phyloP scores from a whole-genome alignment of 2,888 invertebrate genomes.

The Heliothis peltigera region DNA sequence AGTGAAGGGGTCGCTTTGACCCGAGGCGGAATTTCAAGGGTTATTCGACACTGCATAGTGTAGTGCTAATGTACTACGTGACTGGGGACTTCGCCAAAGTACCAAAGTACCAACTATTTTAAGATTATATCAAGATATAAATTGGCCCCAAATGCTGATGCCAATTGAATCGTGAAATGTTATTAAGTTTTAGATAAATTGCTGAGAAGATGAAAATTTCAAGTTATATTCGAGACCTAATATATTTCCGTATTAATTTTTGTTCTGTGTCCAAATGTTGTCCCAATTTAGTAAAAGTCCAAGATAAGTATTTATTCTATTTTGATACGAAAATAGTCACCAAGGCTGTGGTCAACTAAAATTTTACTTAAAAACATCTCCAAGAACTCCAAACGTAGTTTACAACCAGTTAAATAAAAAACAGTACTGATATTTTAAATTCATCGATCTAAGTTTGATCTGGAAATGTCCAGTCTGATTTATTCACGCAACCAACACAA shows the following conservation, averaged over 20 bases:
- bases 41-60: slow-evolving; percentile 68
- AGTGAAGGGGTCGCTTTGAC: slow-evolving; percentile 72
- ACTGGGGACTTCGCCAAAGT: slow-evolving; percentile 63
- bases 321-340: too few relatives aligned
- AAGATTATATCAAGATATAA: slow-evolving; percentile 65
- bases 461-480: slow-evolving; percentile 40
- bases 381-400: not conserved
- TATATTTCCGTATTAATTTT: too few relatives aligned
- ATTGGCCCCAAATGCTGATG: slow-evolving; percentile 60
- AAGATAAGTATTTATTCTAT: too few relatives aligned
- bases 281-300: too few relatives aligned
- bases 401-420: not conserved
- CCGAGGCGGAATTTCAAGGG: slow-evolving; percentile 70
- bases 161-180: slow-evolving; percentile 62
- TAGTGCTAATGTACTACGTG: slow-evolving; percentile 81
- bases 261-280: too few relatives aligned
- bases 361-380: not conserved
- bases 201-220: slow-evolving; percentile 6
- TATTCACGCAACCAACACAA: slow-evolving; percentile 50
- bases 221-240: not conserved
- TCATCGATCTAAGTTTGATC: slow-evolving; percentile 26
- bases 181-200: slow-evolving; percentile 37
- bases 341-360: too few relatives aligned
- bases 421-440: slow-evolving; percentile 26
- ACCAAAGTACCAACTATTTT: slow-evolving; percentile 56